Base-by-base conservation (phyloP, 2,113 vertebrate species). In the Pristiophorus japonicus region DNA sequence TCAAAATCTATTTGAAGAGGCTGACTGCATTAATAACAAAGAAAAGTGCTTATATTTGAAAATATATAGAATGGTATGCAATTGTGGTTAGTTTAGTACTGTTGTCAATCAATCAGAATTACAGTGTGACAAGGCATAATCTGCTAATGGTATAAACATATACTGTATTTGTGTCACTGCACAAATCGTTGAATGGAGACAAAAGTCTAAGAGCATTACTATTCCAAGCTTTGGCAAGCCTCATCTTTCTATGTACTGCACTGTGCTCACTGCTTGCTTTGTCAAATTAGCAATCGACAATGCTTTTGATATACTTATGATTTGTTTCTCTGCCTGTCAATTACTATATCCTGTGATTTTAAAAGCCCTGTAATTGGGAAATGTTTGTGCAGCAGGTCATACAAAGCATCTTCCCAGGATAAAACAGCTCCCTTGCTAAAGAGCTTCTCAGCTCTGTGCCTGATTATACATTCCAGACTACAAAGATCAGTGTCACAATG, bases 71-170 rank as follows among this genome's bases (percentile, higher is more conserved):
- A 94, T 27, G 66, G 66, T 51, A 70, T 30, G 93, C 93, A 47
- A 94, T 73, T 94, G 93, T 70, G 65, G 42, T 70, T 94, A 51
- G 93, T 94, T 94, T 70, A 67, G 42, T 73, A 10, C 3, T 45
- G 93, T 73, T 94, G 93, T 94, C 93, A 70, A 94, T 94, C 93
- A 94, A 70, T 94, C 93, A 94, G 93, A 73, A 94, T 94, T 94
- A 94, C 93, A 70, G 66, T 94, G 66, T 70, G 93, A 94, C 93
- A 94, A 70, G 65, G 65, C 93, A 94, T 94, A 94, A 94, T 94
- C 93, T 94, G 93, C 42, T 94, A 70, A 94, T 94, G 65, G 66
- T 94, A 94, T 70, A 94, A 94, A 94, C 93, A 94, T 94, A 92
- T 63, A 94, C 93, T 94, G 93, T 94, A 94, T 70, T 70, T 94